A percentile compares a stretch with the other conserved stretches of the same genome.
Evolutionary conservation across 2,888 invertebrate genomes (phyloP).

Genomic region (Germaria angustata): DNA sequence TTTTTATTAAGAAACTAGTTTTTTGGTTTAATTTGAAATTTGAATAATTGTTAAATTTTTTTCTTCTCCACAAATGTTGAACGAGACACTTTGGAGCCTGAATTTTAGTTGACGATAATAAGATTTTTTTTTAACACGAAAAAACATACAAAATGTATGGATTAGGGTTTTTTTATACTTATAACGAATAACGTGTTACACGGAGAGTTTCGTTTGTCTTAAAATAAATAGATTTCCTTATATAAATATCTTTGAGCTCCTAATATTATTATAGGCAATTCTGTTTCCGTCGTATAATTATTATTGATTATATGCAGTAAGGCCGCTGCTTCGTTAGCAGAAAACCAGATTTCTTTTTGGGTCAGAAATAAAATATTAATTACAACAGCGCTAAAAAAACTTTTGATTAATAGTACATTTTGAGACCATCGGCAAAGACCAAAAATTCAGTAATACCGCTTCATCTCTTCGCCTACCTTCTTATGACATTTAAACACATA

Average conservation of each 20-base stretch:
- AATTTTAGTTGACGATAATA: constrained; percentile 10
- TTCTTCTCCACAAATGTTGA: constrained; percentile 8
- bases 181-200: not conserved
- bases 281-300: not conserved
- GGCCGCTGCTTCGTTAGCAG: not conserved
- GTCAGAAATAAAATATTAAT: not conserved
- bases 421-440: too few species aligned
- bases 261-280: not conserved
- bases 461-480: too few species aligned
- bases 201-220: not conserved
- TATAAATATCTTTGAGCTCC: not conserved
- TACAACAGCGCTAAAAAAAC: too few species aligned
- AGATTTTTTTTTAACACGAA: not conserved
- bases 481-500: too few species aligned
- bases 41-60: not conserved
- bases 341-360: not conserved
- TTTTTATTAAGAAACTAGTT: constrained; percentile 39
- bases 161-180: not conserved
- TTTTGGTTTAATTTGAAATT: constrained; percentile 25
- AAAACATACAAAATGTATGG: not conserved
- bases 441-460: too few species aligned
- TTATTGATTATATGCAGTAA: not conserved
- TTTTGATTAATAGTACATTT: too few species aligned
- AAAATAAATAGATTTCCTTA: not conserved
- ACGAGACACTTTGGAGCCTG: constrained; percentile 54